Base-by-base conservation (phyloP, 2,888 invertebrate species). In the Lasius platythorax region DNA sequence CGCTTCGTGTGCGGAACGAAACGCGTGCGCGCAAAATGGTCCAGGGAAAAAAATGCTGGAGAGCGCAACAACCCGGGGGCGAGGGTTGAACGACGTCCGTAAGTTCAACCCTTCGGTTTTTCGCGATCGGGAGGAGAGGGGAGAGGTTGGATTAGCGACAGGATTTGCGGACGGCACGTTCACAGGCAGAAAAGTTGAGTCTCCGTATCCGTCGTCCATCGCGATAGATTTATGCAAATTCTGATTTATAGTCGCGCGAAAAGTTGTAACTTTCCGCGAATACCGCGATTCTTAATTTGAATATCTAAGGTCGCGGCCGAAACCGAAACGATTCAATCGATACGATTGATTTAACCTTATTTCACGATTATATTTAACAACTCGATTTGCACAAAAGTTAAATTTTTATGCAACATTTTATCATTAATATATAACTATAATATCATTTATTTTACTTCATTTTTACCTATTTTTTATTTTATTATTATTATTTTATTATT, bases 101-200 rank as follows among this genome's bases (percentile, higher is more conserved):
- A 87, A 84, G 82, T 85, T 82, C 85, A 79, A 82, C 89, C 78
- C 89, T 89, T 87, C 83, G 89, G 87, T 89, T 86, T 84, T 76
- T 82, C 83, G 76, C 85, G 76, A 81, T 87, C 81, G 82, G 74
- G 6, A 18, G 46, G 68, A 30, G 50, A 46, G 58, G 46, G 58
- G 23, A 5, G 37, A 46, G 73, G 23, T 46, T 3, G 72, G 79
- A 79, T 79, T 73, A 73, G 73, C 72, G 43, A 79, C 72, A 46
- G 79, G 79, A 79, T 79, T 79, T 79, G 79, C 72, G 61, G 43
- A 61, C 58, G 79, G 73, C 78, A 79, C 58, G 72, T 58, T 23
- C 78, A 43, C 53, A 23, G 23, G 43, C 67, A 56, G 40, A 40
- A 78, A 40, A 78, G 70, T 78, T 56, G 46, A 46, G 43, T 64